A percentile compares a stretch with the other conserved stretches of the same genome.
phyloP scores from a whole-genome alignment of 2,797 vertebrate genomes.

The Trichosurus vulpecula region DNA sequence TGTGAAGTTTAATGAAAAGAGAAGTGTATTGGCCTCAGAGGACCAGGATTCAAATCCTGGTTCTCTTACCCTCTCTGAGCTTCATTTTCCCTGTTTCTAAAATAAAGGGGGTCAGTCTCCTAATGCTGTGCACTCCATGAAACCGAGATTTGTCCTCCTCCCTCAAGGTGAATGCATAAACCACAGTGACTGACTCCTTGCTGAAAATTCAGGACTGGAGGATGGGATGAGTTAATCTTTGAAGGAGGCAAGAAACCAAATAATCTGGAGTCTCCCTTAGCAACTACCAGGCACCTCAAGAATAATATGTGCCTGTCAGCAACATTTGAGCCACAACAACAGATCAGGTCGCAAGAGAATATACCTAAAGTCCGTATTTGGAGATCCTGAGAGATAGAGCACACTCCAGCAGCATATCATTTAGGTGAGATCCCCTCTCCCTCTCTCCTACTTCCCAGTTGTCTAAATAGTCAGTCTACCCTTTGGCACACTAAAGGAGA shows the following conservation, averaged over 20 bases:
- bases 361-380: not conserved
- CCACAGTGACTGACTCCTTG: not conserved
- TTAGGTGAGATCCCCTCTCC: not conserved
- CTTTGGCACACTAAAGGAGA: not conserved
- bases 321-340: accelerated
- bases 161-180: not conserved
- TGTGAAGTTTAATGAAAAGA: not conserved
- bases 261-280: not conserved
- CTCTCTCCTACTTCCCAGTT: not conserved
- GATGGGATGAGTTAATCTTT: not conserved
- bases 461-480: not conserved
- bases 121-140: not conserved
- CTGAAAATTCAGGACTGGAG: not conserved
- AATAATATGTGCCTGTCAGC: not conserved
- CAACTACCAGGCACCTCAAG: not conserved
- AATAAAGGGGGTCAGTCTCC: not conserved
- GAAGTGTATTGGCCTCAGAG: not conserved
- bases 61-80: not conserved
- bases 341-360: not conserved
- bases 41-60: not conserved
- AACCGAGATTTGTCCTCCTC: not conserved
- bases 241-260: not conserved
- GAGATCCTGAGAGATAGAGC: not conserved
- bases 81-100: not conserved
- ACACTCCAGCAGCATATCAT: not conserved